Percentiles rank a stretch among this genome's conserved stretches.
Conservation (phyloP, 2,888 invertebrate species). For the Drosophila planitibia region DNA sequence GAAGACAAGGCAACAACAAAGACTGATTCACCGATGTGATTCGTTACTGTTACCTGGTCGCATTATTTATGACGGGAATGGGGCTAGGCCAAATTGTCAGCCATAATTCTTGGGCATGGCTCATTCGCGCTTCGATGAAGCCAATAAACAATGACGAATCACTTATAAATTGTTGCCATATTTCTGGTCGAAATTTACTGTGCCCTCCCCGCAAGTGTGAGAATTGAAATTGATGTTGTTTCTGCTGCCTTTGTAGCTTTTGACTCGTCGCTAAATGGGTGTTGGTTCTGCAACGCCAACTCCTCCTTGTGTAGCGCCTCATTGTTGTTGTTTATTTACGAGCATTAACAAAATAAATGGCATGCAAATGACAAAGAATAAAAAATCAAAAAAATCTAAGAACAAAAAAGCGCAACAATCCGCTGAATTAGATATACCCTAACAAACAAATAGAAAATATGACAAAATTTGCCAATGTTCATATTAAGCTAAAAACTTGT, state of each 20-base stretch:
- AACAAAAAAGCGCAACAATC: not conserved
- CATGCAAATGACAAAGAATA: constrained; percentile 72
- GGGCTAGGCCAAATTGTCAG: constrained; percentile 60
- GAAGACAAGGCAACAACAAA: constrained; percentile 41
- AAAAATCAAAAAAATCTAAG: constrained; percentile 22
- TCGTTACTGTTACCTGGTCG: constrained; percentile 37
- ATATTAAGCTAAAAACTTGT: too few species aligned
- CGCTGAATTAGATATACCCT: constrained; percentile 10
- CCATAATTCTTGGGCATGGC: constrained; percentile 69
- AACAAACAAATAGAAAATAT: not conserved
- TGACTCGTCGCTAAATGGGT: constrained; percentile 57
- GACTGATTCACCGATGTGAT: constrained; percentile 40
- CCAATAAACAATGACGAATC: constrained; percentile 83
- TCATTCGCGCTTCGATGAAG: constrained; percentile 71
- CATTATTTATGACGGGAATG: constrained; percentile 28
- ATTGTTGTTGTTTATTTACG: constrained; percentile 71
- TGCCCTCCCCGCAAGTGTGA: constrained; percentile 49
- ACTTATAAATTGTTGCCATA: constrained; percentile 82
- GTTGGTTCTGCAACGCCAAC: constrained; percentile 27
- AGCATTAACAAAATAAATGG: constrained; percentile 80
- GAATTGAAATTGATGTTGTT: constrained; percentile 81
- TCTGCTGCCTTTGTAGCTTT: constrained; percentile 53
- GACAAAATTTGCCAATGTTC: not conserved
- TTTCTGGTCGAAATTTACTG: constrained; percentile 61
- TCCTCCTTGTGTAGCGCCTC: not conserved